Evolutionary conservation across 2,888 invertebrate species (phyloP), one percentile per base, ranked within the genome.

Genomic region (Furcula furcula): DNA sequence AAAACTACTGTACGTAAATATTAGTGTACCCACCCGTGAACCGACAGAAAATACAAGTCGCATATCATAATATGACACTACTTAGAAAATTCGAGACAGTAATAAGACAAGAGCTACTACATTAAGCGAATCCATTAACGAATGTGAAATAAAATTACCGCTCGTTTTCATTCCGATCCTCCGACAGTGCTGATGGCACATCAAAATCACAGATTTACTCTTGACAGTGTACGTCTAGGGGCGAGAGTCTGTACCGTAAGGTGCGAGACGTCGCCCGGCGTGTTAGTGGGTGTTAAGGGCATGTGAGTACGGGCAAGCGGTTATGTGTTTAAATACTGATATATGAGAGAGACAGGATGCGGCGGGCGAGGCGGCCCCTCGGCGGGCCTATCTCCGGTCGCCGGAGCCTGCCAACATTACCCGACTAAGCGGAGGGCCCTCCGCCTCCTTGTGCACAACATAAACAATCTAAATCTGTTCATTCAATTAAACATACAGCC

Each of bases 1-100:
- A 83, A 83, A 81, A 84, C 87, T 87, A 87, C 87, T 79, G 72
- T 84, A 86, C 81, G 84, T 84, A 85, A 81, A 84, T 77, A 85
- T 85, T 84, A 86, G 85, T 84, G 85, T 85, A 86, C 87, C 86
- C 86, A 87, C 85, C 86, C 86, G 74, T 76, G 55, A 74, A 82
- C 82, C 83, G 85, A 82, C 81, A 79, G 55, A 63, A 62, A 72
- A n/a, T n/a, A n/a, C n/a, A n/a, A 69, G 65, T 77, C 80, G 75
- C 79, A 74, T 76, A 64, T 65, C 52, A 66, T n/a, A n/a, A n/a
- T 65, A 76, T 76, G 79, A 83, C 78, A 83, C 86, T 85, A 85
- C 84, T n/a, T 74, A 83, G 80, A 81, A 82, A 80, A 78, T n/a
- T 82, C 81, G 85, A 85, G 82, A 86, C 85, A 83, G 84, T 81